Evolutionary conservation across 2,888 invertebrate genomes (phyloP).

Genomic region (Lamproptera curius): DNA sequence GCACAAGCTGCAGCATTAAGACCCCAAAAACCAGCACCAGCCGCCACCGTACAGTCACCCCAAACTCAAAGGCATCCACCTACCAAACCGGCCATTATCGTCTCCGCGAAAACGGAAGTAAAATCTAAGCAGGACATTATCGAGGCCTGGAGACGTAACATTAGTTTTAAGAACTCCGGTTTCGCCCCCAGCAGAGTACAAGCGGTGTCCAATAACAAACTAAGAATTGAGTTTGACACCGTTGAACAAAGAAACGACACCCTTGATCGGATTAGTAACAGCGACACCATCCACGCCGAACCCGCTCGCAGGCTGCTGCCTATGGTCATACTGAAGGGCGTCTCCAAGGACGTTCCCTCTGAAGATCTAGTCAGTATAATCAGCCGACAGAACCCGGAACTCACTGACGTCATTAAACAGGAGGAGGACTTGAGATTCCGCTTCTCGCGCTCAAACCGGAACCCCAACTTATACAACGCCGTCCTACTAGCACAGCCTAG

Average conservation of each 20-base stretch:
- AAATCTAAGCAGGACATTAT: constrained; percentile 1
- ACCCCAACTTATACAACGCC: background rate
- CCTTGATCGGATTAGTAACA: background rate
- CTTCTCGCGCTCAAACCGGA: background rate
- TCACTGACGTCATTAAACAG: background rate
- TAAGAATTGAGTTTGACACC: constrained; percentile 17
- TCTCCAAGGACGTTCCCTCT: background rate
- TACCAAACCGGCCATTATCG: background rate
- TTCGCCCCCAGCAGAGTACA: constrained; percentile 7
- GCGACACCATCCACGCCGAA: background rate
- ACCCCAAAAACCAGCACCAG: background rate
- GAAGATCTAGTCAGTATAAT: background rate
- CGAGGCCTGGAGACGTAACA: background rate
- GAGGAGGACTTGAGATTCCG: background rate
- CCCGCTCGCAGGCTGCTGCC: background rate
- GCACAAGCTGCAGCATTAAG: background rate
- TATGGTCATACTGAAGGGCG: background rate
- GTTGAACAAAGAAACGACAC: background rate
- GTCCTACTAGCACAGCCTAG: background rate
- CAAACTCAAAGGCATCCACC: background rate
- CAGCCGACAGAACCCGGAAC: background rate
- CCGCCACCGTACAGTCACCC: background rate
- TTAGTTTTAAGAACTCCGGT: constrained; percentile 2
- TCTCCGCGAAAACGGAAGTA: background rate
- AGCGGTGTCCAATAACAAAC: constrained; percentile 9